A percentile compares a stretch with the other conserved stretches of the same genome.
Conservation (phyloP, 1,140 invertebrate genomes). For the Bombus fervidus region DNA sequence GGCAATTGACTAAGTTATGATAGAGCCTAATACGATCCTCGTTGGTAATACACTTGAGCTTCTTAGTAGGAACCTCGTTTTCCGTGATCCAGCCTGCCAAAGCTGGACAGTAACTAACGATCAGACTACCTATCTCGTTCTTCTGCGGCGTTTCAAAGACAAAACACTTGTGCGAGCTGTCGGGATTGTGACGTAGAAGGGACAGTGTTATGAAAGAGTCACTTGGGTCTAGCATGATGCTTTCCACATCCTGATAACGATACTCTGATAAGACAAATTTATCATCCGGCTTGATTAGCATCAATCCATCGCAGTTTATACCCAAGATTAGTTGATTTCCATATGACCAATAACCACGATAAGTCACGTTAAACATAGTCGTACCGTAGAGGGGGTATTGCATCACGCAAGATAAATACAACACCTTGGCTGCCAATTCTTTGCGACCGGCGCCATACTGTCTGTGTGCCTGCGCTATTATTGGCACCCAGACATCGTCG, state of each 20-base stretch:
- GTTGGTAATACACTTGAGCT: constrained; percentile 88
- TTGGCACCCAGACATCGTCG: constrained; percentile 92
- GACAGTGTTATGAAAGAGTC: constrained; percentile 96
- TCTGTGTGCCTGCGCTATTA: constrained; percentile 92
- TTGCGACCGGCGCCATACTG: constrained; percentile 95
- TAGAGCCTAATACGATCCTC: constrained; percentile 92
- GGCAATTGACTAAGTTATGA: constrained; percentile 90
- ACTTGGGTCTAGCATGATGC: constrained; percentile 94
- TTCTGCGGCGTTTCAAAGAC: constrained; percentile 96
- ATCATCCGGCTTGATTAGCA: constrained; percentile 93
- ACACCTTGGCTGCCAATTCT: constrained; percentile 95
- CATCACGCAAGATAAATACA: constrained; percentile 98
- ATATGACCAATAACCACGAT: constrained; percentile 96
- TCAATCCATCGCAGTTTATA: constrained; percentile 95
- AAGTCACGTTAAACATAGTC: constrained; percentile 95
- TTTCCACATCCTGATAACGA: constrained; percentile 93
- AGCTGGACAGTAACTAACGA: constrained; percentile 94
- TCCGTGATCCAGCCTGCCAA: constrained; percentile 94
- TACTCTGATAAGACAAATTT: constrained; percentile 95
- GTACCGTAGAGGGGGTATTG: constrained; percentile 98
- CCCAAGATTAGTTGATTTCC: constrained; percentile 89
- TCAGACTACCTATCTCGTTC: constrained; percentile 94
- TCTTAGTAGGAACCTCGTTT: constrained; percentile 87
- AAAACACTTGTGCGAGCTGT: constrained; percentile 92
- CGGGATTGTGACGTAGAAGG: constrained; percentile 85